Percentiles rank a stretch among this genome's conserved stretches.
phyloP scores from a whole-genome alignment of 2,797 vertebrate species.

The Cygnus olor region DNA sequence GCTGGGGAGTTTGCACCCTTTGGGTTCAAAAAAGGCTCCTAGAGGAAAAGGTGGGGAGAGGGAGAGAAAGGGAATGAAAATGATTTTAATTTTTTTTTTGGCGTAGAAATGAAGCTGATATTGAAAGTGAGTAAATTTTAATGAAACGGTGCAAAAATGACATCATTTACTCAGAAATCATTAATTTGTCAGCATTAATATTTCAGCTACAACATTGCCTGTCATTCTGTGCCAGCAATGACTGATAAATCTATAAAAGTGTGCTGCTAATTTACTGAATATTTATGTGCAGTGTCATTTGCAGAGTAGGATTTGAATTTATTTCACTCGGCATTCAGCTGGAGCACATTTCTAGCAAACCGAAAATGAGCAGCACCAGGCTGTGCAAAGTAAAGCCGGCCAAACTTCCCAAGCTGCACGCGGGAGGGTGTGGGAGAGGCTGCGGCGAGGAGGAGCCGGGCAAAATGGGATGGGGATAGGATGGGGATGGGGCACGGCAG shows the following conservation, averaged over 20 bases:
- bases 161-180: conserved; percentile 99
- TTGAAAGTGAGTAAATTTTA: conserved; percentile 97
- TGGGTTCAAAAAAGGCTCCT: conserved; percentile 44
- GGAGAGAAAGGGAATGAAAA: conserved; percentile 75
- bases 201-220: conserved; percentile 96
- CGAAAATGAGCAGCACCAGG: conserved; percentile 65
- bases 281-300: conserved; percentile 99
- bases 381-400: conserved; percentile 46
- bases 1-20: conserved; percentile 61
- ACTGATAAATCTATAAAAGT: conserved; percentile 99
- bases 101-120: conserved; percentile 83
- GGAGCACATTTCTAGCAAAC: conserved; percentile 85
- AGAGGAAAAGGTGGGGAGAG: conserved; percentile 4
- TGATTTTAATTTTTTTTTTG: conserved; percentile 84
- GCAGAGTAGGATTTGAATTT: conserved; percentile 89
- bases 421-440: not conserved
- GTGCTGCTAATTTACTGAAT: conserved; percentile 99
- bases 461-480: not conserved
- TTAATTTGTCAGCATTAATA: conserved; percentile 99
- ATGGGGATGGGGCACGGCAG: not conserved
- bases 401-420: conserved; percentile 68
- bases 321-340: conserved; percentile 86
- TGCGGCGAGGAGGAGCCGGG: not conserved
- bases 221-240: conserved; percentile 96
- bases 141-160: conserved; percentile 97